Evolutionary conservation across 2,888 invertebrate species (phyloP).

Genomic region (Troides oblongomaculatus): DNA sequence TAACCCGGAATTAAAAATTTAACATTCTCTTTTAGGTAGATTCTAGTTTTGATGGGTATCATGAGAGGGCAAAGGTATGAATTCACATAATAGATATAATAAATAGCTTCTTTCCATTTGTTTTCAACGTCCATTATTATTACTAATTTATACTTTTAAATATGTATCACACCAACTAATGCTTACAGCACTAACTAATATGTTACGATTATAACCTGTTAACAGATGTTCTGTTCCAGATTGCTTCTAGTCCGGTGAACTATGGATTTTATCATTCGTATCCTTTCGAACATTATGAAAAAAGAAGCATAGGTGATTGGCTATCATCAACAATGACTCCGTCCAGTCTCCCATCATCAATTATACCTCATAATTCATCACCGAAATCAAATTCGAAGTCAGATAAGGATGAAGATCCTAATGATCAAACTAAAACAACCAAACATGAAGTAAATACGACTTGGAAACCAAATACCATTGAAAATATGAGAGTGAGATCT

Average conservation of each 20-base stretch:
- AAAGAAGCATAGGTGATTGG: conserved; percentile 63
- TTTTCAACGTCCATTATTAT: not conserved
- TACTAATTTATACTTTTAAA: conserved; percentile 10
- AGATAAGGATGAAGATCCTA: conserved; percentile 46
- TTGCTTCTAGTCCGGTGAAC: conserved; percentile 86
- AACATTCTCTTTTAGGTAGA: conserved; percentile 74
- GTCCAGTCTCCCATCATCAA: conserved; percentile 48
- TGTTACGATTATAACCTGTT: conserved; percentile 62
- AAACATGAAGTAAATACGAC: conserved; percentile 35
- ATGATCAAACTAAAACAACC: conserved; percentile 34
- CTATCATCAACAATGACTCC: conserved; percentile 57
- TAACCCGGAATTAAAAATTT: conserved; percentile 36
- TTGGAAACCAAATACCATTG: conserved; percentile 50
- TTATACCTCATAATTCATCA: conserved; percentile 47
- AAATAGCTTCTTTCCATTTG: conserved; percentile 34
- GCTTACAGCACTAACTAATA: conserved; percentile 55
- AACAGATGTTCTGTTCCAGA: conserved; percentile 80
- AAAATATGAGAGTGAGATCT: conserved; percentile 22
- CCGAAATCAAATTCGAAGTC: conserved; percentile 44
- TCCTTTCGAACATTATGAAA: conserved; percentile 70
- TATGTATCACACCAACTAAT: conserved; percentile 32
- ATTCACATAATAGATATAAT: conserved; percentile 41
- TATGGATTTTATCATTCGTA: conserved; percentile 86
- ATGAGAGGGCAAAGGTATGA: conserved; percentile 73
- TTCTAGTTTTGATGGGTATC: conserved; percentile 63